Evolutionary conservation across 2,113 vertebrate genomes (phyloP).

Genomic region (Lamprotornis superbus): DNA sequence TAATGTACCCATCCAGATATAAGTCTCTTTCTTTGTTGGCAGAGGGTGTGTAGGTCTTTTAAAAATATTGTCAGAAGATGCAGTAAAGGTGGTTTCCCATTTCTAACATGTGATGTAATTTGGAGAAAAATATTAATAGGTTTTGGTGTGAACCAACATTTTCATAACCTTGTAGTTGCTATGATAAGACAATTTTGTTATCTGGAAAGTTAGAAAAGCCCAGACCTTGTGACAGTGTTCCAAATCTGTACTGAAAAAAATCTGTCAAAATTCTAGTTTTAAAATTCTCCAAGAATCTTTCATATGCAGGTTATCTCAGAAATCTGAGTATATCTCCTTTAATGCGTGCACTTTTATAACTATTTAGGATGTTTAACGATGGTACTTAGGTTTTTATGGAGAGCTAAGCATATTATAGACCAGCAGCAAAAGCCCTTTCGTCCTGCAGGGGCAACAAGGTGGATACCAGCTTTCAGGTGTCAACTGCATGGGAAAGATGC

Average conservation of each 20-base stretch:
- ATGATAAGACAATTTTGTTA: neutral
- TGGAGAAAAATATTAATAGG: neutral
- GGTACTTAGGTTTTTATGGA: neutral
- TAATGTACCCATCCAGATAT: neutral
- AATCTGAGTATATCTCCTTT: neutral
- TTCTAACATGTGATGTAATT: neutral
- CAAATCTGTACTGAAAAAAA: neutral
- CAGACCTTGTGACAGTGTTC: neutral
- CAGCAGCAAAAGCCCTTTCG: neutral
- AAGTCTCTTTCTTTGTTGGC: neutral
- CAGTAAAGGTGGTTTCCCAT: neutral
- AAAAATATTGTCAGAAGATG: neutral
- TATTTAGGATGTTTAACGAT: neutral
- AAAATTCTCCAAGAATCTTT: neutral
- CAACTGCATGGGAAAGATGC: neutral
- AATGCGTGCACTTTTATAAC: neutral
- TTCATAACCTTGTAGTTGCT: neutral
- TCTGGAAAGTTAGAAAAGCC: neutral
- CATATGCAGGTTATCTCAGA: neutral
- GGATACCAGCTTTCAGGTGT: neutral
- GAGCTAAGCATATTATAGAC: neutral
- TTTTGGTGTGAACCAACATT: neutral
- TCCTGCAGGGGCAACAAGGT: neutral
- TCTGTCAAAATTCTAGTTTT: neutral
- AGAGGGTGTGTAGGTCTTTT: neutral